These are phyloP conservation scores for Perdita meconis DNA, from an alignment of 2,888 invertebrate genomes.

Conservation along the genomic window DNA sequence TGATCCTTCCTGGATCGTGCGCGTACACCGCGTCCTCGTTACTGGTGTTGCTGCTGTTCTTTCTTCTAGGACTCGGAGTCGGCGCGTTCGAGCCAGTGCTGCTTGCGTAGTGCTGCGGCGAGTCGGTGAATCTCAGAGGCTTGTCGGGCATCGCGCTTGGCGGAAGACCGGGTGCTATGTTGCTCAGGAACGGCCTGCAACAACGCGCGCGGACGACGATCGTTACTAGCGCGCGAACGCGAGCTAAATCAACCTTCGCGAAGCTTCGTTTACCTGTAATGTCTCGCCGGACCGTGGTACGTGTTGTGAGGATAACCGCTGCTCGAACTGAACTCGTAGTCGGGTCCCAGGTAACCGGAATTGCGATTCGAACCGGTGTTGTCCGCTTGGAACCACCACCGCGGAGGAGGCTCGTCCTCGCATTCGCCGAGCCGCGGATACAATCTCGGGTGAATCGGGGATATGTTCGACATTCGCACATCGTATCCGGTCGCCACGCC, in stretches of 20 bases:
- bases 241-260: too few species aligned
- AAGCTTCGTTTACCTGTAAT: slow-evolving; percentile 89
- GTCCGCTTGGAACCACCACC: slow-evolving; percentile 80
- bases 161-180: slow-evolving; percentile 79
- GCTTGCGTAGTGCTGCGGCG: slow-evolving; percentile 88
- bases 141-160: slow-evolving; percentile 82
- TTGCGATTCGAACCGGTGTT: slow-evolving; percentile 79
- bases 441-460: slow-evolving; percentile 92
- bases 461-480: slow-evolving; percentile 94
- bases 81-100: slow-evolving; percentile 86
- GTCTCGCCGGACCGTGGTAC: slow-evolving; percentile 94
- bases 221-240: too few species aligned
- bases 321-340: slow-evolving; percentile 87
- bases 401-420: slow-evolving; percentile 78
- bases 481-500: slow-evolving; percentile 97
- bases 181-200: slow-evolving; percentile 80
- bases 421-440: slow-evolving; percentile 85
- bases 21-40: slow-evolving; percentile 88
- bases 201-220: too few species aligned
- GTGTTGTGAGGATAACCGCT: slow-evolving; percentile 92
- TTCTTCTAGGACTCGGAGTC: slow-evolving; percentile 89
- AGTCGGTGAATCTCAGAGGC: slow-evolving; percentile 90
- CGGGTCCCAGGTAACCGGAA: slow-evolving; percentile 83
- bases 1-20: slow-evolving; percentile 74
- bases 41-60: slow-evolving; percentile 88